phyloP scores from a whole-genome alignment of 2,113 vertebrate genomes.

The Malurus alboscapulatus region DNA sequence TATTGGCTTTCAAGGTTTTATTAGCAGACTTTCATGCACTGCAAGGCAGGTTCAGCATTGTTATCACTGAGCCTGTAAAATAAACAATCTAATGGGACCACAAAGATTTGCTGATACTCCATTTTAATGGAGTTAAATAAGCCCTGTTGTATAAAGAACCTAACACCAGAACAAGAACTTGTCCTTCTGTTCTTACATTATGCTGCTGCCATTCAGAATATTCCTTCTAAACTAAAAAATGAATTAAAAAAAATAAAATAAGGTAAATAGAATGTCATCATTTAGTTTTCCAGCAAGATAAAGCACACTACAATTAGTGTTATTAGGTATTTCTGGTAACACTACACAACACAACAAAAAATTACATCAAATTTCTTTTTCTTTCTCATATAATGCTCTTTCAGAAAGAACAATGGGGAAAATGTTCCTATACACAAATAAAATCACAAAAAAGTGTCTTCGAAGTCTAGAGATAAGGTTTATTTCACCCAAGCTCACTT shows the following conservation, averaged over 20 bases:
- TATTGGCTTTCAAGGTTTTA: not conserved
- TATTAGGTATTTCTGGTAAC: not conserved
- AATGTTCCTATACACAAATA: not conserved
- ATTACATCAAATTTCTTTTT: not conserved
- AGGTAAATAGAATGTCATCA: not conserved
- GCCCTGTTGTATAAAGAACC: not conserved
- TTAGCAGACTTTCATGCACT: not conserved
- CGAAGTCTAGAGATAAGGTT: not conserved
- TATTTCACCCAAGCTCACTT: not conserved
- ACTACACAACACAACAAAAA: not conserved
- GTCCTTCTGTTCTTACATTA: not conserved
- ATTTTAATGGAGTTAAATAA: not conserved
- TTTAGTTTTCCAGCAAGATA: not conserved
- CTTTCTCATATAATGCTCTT: not conserved
- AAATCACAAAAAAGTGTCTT: not conserved
- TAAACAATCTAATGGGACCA: not conserved
- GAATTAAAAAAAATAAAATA: not conserved
- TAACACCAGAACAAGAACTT: not conserved
- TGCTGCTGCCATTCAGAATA: not conserved
- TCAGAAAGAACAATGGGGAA: not conserved
- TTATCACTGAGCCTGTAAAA: not conserved
- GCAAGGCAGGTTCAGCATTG: not conserved
- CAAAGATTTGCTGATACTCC: not conserved
- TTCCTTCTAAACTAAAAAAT: not conserved
- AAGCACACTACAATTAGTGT: accelerated